Conservation (phyloP, 1,140 invertebrate species). For the Sitobion miscanthi region DNA sequence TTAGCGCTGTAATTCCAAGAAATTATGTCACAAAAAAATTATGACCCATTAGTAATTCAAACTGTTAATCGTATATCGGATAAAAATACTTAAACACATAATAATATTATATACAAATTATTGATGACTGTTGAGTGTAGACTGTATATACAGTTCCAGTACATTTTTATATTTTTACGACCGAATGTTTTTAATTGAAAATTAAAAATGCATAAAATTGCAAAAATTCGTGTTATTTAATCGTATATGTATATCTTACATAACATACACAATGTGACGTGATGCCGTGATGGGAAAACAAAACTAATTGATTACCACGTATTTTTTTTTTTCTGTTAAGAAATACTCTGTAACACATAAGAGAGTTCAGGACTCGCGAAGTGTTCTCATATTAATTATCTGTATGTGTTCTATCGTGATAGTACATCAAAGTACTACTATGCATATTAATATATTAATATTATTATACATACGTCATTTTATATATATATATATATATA, state of each 20-base stretch:
- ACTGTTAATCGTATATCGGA: background rate
- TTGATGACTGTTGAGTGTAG: background rate
- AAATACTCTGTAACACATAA: background rate
- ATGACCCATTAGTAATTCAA: background rate
- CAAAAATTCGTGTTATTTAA: background rate
- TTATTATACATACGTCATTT: no score
- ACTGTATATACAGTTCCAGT: background rate
- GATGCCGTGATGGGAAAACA: background rate
- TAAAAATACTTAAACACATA: background rate
- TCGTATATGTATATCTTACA: background rate
- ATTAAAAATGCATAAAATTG: background rate
- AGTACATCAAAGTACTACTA: no score
- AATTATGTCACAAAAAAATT: background rate
- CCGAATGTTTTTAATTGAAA: background rate
- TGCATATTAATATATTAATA: no score
- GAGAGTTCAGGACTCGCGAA: background rate
- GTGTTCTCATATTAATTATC: background rate
- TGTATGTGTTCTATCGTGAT: background rate
- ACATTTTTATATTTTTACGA: background rate
- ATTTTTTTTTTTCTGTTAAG: background rate
- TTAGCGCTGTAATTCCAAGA: background rate
- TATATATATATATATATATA: no score
- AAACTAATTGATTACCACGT: background rate
- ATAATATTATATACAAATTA: background rate
- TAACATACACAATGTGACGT: background rate